Evolutionary conservation across 2,113 vertebrate genomes (phyloP).

Genomic region (Pachyramphus minor): DNA sequence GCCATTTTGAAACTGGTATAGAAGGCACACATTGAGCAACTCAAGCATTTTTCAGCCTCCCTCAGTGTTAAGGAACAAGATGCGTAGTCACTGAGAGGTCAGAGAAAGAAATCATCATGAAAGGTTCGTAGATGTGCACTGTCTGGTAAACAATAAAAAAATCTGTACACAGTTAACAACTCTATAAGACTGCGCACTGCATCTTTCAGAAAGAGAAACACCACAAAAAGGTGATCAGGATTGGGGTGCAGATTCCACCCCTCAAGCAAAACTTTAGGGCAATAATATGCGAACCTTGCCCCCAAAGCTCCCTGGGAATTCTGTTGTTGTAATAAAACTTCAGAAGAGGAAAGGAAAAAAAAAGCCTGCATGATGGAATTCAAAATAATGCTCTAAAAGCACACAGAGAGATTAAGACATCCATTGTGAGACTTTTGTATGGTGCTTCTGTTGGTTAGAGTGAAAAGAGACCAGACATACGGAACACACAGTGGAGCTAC

Average conservation of each 20-base stretch:
- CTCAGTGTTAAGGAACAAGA: constrained; percentile 87
- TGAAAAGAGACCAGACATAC: constrained; percentile 81
- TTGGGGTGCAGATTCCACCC: constrained; percentile 62
- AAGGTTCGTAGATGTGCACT: constrained; percentile 76
- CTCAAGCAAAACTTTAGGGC: constrained; percentile 76
- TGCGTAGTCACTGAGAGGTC: constrained; percentile 86
- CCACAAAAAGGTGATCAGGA: constrained; percentile 73
- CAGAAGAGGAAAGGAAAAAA: constrained; percentile 69
- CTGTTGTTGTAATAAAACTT: constrained; percentile 83
- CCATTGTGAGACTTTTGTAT: constrained; percentile 84
- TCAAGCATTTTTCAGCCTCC: constrained; percentile 83
- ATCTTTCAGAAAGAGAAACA: constrained; percentile 73
- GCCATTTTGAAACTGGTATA: constrained; percentile 94
- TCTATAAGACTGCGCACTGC: constrained; percentile 42
- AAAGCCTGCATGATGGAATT: constrained; percentile 80
- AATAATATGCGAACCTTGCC: constrained; percentile 82
- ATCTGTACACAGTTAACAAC: constrained; percentile 70
- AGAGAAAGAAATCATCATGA: constrained; percentile 85
- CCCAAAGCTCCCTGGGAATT: constrained; percentile 88
- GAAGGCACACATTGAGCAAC: constrained; percentile 89
- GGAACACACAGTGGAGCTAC: constrained; percentile 74
- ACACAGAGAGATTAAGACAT: constrained; percentile 86
- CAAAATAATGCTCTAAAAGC: constrained; percentile 82
- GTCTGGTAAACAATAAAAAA: constrained; percentile 76
- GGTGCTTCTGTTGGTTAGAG: constrained; percentile 79